A percentile compares a stretch with the other conserved stretches of the same genome.
Evolutionary conservation across 2,888 invertebrate genomes (phyloP).

Genomic region (Aphrophora alni): DNA sequence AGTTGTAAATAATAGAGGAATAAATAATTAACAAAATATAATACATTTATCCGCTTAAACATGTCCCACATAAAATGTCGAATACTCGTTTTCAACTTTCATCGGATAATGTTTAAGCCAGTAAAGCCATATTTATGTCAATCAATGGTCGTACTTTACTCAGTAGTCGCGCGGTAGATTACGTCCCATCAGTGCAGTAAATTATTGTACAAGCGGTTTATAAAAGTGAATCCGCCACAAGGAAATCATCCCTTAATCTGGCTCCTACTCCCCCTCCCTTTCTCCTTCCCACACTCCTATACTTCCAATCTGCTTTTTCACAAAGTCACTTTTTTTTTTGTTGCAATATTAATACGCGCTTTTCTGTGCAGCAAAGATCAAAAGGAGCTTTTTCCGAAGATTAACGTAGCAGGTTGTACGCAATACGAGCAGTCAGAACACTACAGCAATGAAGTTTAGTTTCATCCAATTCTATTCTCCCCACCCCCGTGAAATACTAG

Average conservation of each 20-base stretch:
- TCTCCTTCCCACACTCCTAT: background rate
- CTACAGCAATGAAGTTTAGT: background rate
- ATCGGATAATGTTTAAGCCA: background rate
- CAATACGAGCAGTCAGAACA: background rate
- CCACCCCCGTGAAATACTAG: too few relatives aligned
- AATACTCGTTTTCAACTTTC: background rate
- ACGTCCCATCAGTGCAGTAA: background rate
- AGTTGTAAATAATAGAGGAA: too few relatives aligned
- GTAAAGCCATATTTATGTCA: background rate
- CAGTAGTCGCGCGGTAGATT: background rate
- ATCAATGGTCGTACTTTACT: background rate
- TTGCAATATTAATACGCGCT: background rate
- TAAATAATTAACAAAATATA: too few relatives aligned
- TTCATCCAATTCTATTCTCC: too few relatives aligned
- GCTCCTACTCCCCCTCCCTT: background rate
- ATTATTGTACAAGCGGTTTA: constrained; percentile 9
- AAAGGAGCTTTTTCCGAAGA: constrained; percentile 2
- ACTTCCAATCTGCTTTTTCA: background rate
- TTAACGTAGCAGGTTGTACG: background rate
- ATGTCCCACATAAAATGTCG: too few relatives aligned
- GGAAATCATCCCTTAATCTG: constrained; percentile 7
- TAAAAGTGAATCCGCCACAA: background rate
- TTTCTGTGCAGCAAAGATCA: background rate
- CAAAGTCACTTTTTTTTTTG: background rate
- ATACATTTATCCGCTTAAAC: too few relatives aligned